phyloP scores from a whole-genome alignment of 2,797 vertebrate species.

The Salarias fasciatus region DNA sequence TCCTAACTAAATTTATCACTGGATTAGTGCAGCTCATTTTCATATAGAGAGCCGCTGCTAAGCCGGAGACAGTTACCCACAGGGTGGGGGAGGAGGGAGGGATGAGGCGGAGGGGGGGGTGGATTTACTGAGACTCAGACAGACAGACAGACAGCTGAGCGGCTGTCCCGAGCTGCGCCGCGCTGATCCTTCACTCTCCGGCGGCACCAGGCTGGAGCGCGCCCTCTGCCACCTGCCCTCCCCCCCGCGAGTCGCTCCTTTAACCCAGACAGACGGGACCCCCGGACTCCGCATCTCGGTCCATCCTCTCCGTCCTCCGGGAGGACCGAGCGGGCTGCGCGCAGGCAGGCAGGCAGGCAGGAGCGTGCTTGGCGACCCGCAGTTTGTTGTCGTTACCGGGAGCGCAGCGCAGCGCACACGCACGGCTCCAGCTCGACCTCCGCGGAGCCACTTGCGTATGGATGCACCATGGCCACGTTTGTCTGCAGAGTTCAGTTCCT shows the following conservation, averaged over 20 bases:
- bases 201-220: conserved; percentile 47
- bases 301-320: conserved; percentile 23
- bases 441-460: conserved; percentile 79
- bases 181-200: conserved; percentile 71
- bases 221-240: conserved; percentile 71
- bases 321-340: conserved; percentile 35
- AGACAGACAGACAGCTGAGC: conserved; percentile 77
- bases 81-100: conserved; percentile 45
- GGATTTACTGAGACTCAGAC: conserved; percentile 70
- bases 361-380: conserved; percentile 56
- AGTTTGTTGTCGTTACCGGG: conserved; percentile 77
- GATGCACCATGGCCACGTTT: conserved; percentile 90
- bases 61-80: conserved; percentile 40
- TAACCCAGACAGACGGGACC: background rate
- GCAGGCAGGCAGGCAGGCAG: too few species aligned
- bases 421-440: conserved; percentile 36
- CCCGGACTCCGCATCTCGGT: conserved; percentile 1
- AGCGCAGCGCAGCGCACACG: conserved; percentile 30
- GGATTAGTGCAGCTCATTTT: conserved; percentile 40
- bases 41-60: conserved; percentile 39
- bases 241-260: conserved; percentile 1
- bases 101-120: conserved; percentile 54
- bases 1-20: background rate
- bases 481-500: conserved; percentile 93
- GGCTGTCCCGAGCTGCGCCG: conserved; percentile 70